phyloP scores from a whole-genome alignment of 2,113 vertebrate species.

The Fulica atra region DNA sequence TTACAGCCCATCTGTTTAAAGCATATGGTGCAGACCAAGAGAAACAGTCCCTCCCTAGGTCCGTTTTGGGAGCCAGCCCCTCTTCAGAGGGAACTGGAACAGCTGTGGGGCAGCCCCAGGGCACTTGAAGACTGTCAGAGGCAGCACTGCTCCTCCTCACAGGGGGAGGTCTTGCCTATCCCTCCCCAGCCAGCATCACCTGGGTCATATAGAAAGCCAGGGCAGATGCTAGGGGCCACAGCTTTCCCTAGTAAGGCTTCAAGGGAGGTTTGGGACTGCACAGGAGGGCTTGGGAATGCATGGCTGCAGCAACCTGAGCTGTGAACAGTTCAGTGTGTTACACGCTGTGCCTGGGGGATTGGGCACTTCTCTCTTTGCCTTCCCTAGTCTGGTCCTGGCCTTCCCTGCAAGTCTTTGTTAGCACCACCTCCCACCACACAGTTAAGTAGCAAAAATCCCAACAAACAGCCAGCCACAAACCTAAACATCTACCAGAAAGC shows the following conservation, averaged over 20 bases:
- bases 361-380: not conserved
- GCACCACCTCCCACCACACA: not conserved
- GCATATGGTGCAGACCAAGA: not conserved
- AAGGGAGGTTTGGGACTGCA: not conserved
- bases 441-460: not conserved
- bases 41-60: not conserved
- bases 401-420: not conserved
- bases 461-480: not conserved
- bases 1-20: not conserved
- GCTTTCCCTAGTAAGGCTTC: not conserved
- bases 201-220: not conserved
- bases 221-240: not conserved
- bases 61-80: not conserved
- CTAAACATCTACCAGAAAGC: not conserved
- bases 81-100: not conserved
- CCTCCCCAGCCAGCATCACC: not conserved
- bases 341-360: rapidly evolving
- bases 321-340: not conserved
- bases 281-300: not conserved
- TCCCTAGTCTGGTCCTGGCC: not conserved
- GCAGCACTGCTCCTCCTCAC: not conserved
- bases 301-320: not conserved
- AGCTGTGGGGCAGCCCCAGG: not conserved
- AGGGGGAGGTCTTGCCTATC: not conserved
- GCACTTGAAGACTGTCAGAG: not conserved